These are phyloP conservation scores for Caloenas nicobarica DNA, from an alignment of 2,113 vertebrate genomes.

Conservation along the genomic window DNA sequence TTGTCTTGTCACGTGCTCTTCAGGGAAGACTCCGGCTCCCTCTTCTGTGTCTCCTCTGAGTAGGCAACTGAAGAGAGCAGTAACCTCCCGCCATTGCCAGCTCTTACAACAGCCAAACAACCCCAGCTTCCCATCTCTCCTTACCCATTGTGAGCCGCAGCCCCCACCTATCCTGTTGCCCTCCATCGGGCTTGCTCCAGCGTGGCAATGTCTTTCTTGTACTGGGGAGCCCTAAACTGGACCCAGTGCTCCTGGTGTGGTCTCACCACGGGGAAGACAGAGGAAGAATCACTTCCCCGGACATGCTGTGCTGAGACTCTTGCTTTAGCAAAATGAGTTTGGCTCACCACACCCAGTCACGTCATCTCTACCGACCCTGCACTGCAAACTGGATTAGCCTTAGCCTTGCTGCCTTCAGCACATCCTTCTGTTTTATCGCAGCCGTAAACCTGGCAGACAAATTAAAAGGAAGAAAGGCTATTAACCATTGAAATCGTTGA, in stretches of 20 bases:
- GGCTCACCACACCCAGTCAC: neutral
- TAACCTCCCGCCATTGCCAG: accelerated
- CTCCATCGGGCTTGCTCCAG: neutral
- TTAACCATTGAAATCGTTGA: neutral
- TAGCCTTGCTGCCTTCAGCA: neutral
- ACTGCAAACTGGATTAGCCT: neutral
- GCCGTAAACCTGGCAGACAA: neutral
- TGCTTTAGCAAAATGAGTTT: neutral
- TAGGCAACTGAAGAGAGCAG: neutral
- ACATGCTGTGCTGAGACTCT: neutral
- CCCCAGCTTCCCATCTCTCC: neutral
- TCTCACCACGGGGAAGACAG: neutral
- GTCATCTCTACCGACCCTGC: neutral
- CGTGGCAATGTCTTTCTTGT: neutral
- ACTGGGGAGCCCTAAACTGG: neutral
- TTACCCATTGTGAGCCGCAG: accelerated
- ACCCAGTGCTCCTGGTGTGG: neutral
- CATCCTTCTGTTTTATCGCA: neutral
- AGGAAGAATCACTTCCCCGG: neutral
- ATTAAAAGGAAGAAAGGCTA: neutral
- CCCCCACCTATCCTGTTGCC: neutral
- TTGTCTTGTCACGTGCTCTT: neutral
- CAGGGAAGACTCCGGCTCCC: neutral
- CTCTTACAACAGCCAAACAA: neutral
- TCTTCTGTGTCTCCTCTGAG: neutral